Base-by-base conservation (phyloP, 2,113 vertebrate species). In the Tor tambroides region DNA sequence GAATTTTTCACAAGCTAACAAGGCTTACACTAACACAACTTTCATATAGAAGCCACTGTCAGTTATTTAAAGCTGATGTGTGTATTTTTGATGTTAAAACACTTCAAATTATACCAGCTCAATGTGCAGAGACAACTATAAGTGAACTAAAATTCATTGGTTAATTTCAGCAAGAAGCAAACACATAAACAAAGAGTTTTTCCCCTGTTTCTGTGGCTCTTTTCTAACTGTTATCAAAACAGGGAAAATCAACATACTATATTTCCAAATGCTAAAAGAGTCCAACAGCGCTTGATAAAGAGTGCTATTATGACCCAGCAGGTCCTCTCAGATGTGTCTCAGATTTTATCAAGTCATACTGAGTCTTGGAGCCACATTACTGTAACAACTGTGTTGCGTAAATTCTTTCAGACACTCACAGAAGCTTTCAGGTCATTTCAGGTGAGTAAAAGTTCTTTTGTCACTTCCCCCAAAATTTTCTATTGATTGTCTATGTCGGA, bases 131-230 rank as follows among this genome's bases (percentile, higher is more conserved):
- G 21, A 72, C 9, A 41, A 72, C 35, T 23, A n/a, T 61, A 61
- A 23, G 56, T 59, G 23, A 21, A 63, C 10, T 26, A 72, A 23
- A 72, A 28, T 17, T 3, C 0, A 32, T 7, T 41, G 72, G 11
- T 76, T 76, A 17, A 46, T 76, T 76, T 10, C 6, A n/a, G 5
- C 12, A 76, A 76, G n/a, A 76, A 76, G 71, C 41, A 75, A 75
- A 21, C 67, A 71, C 2, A 71, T 21, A 19, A 38, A 71, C 14
- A 71, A 23, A 72, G 28, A 69, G 14, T n/a, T 3, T 56, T 19
- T 2, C 23, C 23, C 21, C 21, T 10, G 23, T 61, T 61, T 61
- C 56, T 61, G 56, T 61, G 56, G 23, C 8, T 32, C 63, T 30
- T 67, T 67, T 2, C 6, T 67, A 67, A 14, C 3, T 19, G 17